A percentile compares a stretch with the other conserved stretches of the same genome.
Conservation (phyloP, 1,140 invertebrate species). For the Tetranychus urticae region DNA sequence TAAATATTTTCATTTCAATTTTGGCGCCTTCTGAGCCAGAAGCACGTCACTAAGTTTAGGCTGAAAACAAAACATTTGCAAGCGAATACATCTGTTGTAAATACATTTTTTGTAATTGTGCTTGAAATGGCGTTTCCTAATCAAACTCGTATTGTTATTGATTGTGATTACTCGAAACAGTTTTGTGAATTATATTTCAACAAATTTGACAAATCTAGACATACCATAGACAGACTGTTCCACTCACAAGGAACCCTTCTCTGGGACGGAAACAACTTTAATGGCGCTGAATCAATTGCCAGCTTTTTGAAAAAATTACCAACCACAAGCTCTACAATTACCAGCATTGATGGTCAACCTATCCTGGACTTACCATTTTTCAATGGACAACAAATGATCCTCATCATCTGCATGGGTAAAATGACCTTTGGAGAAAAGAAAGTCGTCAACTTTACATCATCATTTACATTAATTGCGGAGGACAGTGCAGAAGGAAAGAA, state of each 20-base stretch:
- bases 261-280: conserved; percentile 21
- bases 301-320: conserved; percentile 20
- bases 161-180: neutral
- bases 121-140: too few relatives aligned
- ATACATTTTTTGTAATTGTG: too few relatives aligned
- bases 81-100: too few relatives aligned
- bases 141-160: too few relatives aligned
- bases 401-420: conserved; percentile 11
- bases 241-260: conserved; percentile 17
- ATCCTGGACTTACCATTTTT: conserved; percentile 11
- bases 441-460: neutral
- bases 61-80: too few relatives aligned
- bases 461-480: neutral
- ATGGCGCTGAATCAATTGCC: conserved; percentile 16
- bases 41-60: too few relatives aligned
- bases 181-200: conserved; percentile 14
- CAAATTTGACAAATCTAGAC: conserved; percentile 11
- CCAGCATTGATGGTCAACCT: conserved; percentile 20
- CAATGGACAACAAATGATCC: conserved; percentile 10
- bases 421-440: conserved; percentile 7
- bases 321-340: conserved; percentile 17
- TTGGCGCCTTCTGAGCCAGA: too few relatives aligned
- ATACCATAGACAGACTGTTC: conserved; percentile 15
- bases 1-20: too few relatives aligned
- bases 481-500: neutral